A percentile compares a stretch with the other conserved stretches of the same genome.
Evolutionary conservation across 2,888 invertebrate species (phyloP).

Genomic region (Caenorhabditis japonica): DNA sequence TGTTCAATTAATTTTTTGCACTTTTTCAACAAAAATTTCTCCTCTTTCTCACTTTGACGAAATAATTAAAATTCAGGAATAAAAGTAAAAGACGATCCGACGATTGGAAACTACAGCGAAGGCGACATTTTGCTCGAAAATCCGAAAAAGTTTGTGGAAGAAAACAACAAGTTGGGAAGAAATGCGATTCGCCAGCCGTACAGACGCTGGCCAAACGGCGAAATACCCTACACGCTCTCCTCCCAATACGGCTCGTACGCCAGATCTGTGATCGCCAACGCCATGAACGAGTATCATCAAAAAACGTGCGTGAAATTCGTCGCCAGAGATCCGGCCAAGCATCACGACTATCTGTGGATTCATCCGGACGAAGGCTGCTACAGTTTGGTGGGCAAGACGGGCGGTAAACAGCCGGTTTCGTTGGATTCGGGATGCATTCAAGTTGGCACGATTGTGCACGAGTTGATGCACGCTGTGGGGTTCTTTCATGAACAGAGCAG

Average conservation of each 20-base stretch:
- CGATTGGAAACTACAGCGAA: conserved; percentile 71
- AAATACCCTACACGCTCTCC: conserved; percentile 76
- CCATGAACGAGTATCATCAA: conserved; percentile 80
- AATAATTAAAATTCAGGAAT: too few species aligned
- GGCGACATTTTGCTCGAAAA: conserved; percentile 70
- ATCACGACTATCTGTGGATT: conserved; percentile 81
- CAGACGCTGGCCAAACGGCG: conserved; percentile 74
- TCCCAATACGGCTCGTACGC: conserved; percentile 75
- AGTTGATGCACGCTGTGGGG: conserved; percentile 76
- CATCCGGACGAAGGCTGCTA: conserved; percentile 83
- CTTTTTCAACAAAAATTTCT: too few species aligned
- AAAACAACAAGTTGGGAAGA: conserved; percentile 68
- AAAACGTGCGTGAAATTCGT: conserved; percentile 83
- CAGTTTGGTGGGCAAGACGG: conserved; percentile 83
- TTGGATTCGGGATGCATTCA: conserved; percentile 76
- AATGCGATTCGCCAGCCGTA: conserved; percentile 74
- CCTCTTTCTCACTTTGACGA: too few species aligned
- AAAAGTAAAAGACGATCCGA: conserved; percentile 72
- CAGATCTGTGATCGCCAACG: conserved; percentile 74
- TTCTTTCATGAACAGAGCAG: conserved; percentile 77
- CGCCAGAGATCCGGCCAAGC: conserved; percentile 79
- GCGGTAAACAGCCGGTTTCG: conserved; percentile 71
- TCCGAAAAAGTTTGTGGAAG: conserved; percentile 64
- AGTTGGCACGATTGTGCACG: conserved; percentile 68
- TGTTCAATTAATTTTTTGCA: too few species aligned